phyloP scores from a whole-genome alignment of 2,113 vertebrate genomes.

The Tiliqua scincoides region DNA sequence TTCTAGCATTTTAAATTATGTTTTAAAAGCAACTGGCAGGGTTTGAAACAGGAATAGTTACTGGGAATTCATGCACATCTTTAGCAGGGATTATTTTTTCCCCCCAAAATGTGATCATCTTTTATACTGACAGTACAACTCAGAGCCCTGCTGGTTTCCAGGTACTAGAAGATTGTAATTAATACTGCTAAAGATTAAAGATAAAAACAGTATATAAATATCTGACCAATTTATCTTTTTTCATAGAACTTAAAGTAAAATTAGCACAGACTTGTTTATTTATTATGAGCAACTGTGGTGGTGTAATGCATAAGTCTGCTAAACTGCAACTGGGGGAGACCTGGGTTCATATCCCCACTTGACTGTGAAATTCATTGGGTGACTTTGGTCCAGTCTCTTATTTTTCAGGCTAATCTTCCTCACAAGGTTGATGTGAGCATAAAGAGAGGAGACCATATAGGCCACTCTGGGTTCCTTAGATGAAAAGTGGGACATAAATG shows the following conservation, averaged over 20 bases:
- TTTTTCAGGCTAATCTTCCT: too few relatives aligned
- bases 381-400: too few relatives aligned
- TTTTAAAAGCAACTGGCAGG: not conserved
- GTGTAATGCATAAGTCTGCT: too few relatives aligned
- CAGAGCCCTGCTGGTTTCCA: not conserved
- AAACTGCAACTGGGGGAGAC: too few relatives aligned
- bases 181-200: not conserved
- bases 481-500: too few relatives aligned
- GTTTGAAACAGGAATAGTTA: not conserved
- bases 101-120: not conserved
- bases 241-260: not conserved
- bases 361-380: too few relatives aligned
- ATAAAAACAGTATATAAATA: not conserved
- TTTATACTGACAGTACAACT: not conserved
- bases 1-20: not conserved
- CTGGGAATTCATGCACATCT: not conserved
- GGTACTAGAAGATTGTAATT: not conserved
- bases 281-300: too few relatives aligned
- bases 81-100: not conserved
- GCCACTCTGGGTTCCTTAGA: too few relatives aligned
- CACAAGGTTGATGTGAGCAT: too few relatives aligned
- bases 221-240: not conserved
- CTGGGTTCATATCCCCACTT: too few relatives aligned
- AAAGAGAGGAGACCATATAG: too few relatives aligned
- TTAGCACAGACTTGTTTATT: too few relatives aligned